Evolutionary conservation across 2,113 vertebrate genomes (phyloP), one percentile per base, ranked within the genome.

Genomic region (Scytalopus superciliaris): DNA sequence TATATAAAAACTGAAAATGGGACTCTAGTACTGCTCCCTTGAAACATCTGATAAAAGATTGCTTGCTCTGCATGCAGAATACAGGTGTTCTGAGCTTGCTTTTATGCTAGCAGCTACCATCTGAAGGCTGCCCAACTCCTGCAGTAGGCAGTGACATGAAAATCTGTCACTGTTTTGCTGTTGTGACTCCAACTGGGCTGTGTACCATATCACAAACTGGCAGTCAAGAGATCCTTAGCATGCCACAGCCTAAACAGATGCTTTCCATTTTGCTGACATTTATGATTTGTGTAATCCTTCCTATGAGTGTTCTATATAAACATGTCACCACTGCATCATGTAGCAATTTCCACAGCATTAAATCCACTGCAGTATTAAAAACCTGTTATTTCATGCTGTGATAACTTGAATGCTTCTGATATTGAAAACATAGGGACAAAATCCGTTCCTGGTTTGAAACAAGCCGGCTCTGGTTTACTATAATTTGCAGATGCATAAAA

Each of bases 361-460:
- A 93, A 94, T 84, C 76, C 83, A 49, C 87, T 87, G 64, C 76
- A 64, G 92, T 92, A 95, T 92, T 96, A 88, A 96, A 94, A 93
- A 88, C 88, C 93, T 96, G 96, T 90, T 94, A 94, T 94, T 96
- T 95, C 92, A 94, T 92, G 93, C 94, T 96, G 90, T 95, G 96
- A 95, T 96, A 95, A 89, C 88, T 96, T 64, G 60, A 94, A 92
- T 93, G 96, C 85, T 96, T 96, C 93, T 96, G 90, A 97, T 95
- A 96, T 89, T 96, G 88, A 89, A 95, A 95, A 92, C 85, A 68
- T 8, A 82, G 92, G 88, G 88, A 68, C 52, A 64, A 88, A 94
- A 94, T 84, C 52, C 53, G 22, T 89, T 90, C 75, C 74, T 0
- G 0, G 60, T 69, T 93, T 90, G 85, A 96, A 89, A 93, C 76